Evolutionary conservation across 2,113 vertebrate species (phyloP).

Genomic region (Bos indicus): DNA sequence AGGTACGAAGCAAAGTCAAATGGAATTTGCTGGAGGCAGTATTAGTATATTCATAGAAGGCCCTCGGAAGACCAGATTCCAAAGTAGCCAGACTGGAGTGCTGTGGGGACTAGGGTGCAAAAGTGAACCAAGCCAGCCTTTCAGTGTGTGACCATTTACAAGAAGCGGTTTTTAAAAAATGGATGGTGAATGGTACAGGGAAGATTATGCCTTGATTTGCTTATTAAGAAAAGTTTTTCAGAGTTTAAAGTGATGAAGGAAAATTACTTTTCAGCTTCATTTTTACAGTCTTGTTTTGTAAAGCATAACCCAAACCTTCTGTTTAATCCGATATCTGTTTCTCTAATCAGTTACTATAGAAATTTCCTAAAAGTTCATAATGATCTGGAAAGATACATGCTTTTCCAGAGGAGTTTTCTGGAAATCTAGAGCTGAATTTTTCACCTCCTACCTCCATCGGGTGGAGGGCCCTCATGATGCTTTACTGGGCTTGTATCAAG

Average conservation of each 20-base stretch:
- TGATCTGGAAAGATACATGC: constrained; percentile 15
- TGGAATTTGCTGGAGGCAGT: neutral
- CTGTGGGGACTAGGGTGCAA: neutral
- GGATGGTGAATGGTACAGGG: neutral
- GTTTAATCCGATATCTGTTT: constrained; percentile 38
- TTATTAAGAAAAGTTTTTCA: neutral
- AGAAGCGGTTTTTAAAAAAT: neutral
- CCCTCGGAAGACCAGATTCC: neutral
- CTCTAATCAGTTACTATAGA: constrained; percentile 4
- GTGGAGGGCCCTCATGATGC: neutral
- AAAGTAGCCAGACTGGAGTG: neutral
- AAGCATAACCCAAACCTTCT: neutral
- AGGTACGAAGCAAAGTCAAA: neutral
- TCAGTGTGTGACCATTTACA: neutral
- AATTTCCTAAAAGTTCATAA: constrained; percentile 31
- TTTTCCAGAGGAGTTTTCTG: constrained; percentile 31
- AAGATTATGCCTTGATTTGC: constrained; percentile 10
- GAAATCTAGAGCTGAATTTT: constrained; percentile 30
- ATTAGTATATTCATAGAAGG: neutral
- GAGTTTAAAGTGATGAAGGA: constrained; percentile 5
- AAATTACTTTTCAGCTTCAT: constrained; percentile 6
- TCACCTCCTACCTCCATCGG: neutral
- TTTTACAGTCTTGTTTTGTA: neutral
- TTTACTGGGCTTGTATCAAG: neutral
- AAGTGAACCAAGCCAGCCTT: constrained; percentile 2